Base-by-base conservation (phyloP, 2,113 vertebrate species). In the Glaucomys volans region DNA sequence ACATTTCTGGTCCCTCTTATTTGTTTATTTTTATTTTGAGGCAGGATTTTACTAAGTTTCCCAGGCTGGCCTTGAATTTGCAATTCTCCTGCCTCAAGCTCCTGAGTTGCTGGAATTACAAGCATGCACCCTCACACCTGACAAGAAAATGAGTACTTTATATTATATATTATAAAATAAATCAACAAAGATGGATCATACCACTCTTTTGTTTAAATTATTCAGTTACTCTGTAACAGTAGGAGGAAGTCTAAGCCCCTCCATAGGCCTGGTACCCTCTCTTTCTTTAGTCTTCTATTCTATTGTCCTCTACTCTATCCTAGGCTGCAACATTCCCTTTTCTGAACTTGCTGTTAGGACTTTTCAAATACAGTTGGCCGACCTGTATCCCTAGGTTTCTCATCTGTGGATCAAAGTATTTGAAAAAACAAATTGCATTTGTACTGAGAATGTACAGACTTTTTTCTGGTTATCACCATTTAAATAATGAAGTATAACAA, bases 201-300 rank as follows among this genome's bases (percentile, higher is more conserved):
- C 26, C 7, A n/a, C 18, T 80, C 10, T n/a, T 79, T 57, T 71
- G 62, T 37, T 91, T 67, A 85, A 66, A 42, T 76, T 18, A n/a
- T 67, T 77, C n/a, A 54, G 10, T 54, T 18, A 87, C 69, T 59
- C 50, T 22, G 40, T 67, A 30, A 44, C 42, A 47, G 35, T 10
- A 30, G 62, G 40, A 69, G 18, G 30, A 44, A 20, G 6, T 47
- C 22, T 72, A 47, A 72, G 16, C 5, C 35, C 9, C 30, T 64
- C 8, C 57, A 57, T 7, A 30, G n/a, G 3, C 26, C 5, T 9
- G 20, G 8, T 26, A 9, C 8, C 2, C 44, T n/a, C 3, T 54
- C n/a, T 54, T 85, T 85, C 59, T 77, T 67, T 59, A 52, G 18
- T 28, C 14, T 50, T 62, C 24, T 83, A 17, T 24, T n/a, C 20